phyloP scores from a whole-genome alignment of 2,113 vertebrate genomes.

The Nasalis larvatus region DNA sequence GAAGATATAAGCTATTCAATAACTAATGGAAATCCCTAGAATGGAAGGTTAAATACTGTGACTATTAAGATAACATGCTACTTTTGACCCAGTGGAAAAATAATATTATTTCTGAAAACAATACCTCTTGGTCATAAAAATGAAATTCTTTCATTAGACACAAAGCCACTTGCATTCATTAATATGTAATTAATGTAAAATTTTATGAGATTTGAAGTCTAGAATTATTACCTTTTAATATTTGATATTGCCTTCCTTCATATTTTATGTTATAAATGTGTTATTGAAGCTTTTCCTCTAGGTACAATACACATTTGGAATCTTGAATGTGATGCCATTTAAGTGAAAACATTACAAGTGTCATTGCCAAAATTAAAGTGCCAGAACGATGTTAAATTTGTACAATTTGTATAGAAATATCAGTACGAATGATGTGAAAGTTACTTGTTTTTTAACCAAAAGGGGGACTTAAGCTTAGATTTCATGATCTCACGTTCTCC shows the following conservation, averaged over 20 bases:
- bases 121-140: neutral
- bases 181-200: conserved; percentile 41
- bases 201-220: conserved; percentile 70
- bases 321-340: conserved; percentile 19
- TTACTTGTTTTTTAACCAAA: conserved; percentile 41
- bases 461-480: conserved; percentile 2
- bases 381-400: conserved; percentile 45
- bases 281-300: conserved; percentile 39
- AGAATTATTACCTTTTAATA: conserved; percentile 75
- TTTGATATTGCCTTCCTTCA: conserved; percentile 68
- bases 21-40: neutral
- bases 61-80: neutral
- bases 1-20: neutral
- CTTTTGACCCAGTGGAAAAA: neutral
- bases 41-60: neutral
- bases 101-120: conserved; percentile 39
- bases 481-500: conserved; percentile 3
- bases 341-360: conserved; percentile 8
- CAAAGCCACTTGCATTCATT: conserved; percentile 47
- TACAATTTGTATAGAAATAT: conserved; percentile 55
- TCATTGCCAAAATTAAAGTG: neutral
- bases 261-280: conserved; percentile 53
- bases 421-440: neutral
- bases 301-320: neutral
- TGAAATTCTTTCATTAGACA: conserved; percentile 56